These are phyloP conservation scores for Drosophila recens DNA, from an alignment of 2,888 invertebrate species.

Conservation along the genomic window DNA sequence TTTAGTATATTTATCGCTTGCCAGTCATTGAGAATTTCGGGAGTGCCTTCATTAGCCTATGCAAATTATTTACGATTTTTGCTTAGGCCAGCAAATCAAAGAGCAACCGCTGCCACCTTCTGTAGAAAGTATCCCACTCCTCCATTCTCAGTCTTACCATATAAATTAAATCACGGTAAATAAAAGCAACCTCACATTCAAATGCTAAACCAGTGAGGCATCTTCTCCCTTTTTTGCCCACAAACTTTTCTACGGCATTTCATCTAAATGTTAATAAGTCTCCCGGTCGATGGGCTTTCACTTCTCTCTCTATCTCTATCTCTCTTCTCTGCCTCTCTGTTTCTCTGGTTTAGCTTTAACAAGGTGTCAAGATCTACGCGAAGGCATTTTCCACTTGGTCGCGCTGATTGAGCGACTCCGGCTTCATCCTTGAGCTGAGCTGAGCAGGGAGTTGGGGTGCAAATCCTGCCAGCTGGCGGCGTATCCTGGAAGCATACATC, in stretches of 20 bases:
- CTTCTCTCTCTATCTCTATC: not conserved
- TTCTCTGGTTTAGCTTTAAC: conserved; percentile 51
- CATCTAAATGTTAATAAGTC: conserved; percentile 80
- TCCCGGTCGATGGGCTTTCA: conserved; percentile 21
- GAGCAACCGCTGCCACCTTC: not conserved
- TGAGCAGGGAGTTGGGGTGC: conserved; percentile 11
- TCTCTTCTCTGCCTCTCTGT: conserved; percentile 1
- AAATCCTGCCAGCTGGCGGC: conserved; percentile 62
- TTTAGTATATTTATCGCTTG: not conserved
- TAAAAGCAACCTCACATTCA: conserved; percentile 61
- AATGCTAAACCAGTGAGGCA: conserved; percentile 56
- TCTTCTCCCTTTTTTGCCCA: conserved; percentile 11
- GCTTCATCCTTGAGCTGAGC: conserved; percentile 16
- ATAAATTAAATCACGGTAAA: conserved; percentile 75
- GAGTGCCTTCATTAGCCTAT: conserved; percentile 66
- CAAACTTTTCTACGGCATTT: conserved; percentile 59
- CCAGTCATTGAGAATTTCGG: not conserved
- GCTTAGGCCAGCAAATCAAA: conserved; percentile 41
- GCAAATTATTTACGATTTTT: conserved; percentile 65
- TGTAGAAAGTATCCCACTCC: conserved; percentile 1
- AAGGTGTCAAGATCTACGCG: conserved; percentile 72
- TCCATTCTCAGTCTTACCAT: conserved; percentile 30
- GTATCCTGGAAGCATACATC: conserved; percentile 63
- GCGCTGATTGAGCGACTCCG: conserved; percentile 73
- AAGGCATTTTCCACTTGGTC: conserved; percentile 78